Evolutionary conservation across 2,113 vertebrate genomes (phyloP), one percentile per base, ranked within the genome.

Genomic region (Apteryx owenii): DNA sequence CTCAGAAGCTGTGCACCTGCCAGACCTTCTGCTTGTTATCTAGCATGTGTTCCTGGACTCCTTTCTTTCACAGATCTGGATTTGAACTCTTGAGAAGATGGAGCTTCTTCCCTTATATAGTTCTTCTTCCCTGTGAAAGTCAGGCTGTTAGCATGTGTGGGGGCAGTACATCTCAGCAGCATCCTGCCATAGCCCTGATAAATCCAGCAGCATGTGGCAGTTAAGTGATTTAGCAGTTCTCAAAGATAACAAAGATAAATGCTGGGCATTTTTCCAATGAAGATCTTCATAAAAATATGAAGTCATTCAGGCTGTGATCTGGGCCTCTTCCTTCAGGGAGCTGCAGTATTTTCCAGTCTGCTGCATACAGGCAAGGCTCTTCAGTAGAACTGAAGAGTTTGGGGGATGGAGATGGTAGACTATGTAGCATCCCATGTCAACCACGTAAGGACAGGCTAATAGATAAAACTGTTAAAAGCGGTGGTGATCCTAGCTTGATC

Each of bases 171-270:
- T 85, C 71, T 96, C 92, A 85, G 20, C 18, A 93, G 44, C 79
- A 94, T 96, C 71, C 87, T 96, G 88, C 76, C 1, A 12, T 0
- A 0, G 46, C 36, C 71, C 75, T 94, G 88, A 85, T 78, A 95
- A 95, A 95, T 91, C 71, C 92, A 90, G 75, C 79, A 77, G 82
- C 9, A 3, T 54, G 82, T 38, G 31, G 73, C 70, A 72, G 77
- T 46, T 65, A 95, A 93, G 36, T 88, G 82, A 68, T 38, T 10
- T 86, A 80, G 54, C 82, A 91, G 58, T 78, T 40, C 50, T 93
- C 82, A 78, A 48, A 81, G 88, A 66, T 70, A 93, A 92, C 72
- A 31, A 60, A 96, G 79, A 94, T 93, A 91, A 94, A 96, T 83
- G 75, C 54, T 89, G 44, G 80, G 64, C 26, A 25, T 72, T 93